Evolutionary conservation across 23 tunicate species (phyloP).

Genomic region (Corella eumyota): DNA sequence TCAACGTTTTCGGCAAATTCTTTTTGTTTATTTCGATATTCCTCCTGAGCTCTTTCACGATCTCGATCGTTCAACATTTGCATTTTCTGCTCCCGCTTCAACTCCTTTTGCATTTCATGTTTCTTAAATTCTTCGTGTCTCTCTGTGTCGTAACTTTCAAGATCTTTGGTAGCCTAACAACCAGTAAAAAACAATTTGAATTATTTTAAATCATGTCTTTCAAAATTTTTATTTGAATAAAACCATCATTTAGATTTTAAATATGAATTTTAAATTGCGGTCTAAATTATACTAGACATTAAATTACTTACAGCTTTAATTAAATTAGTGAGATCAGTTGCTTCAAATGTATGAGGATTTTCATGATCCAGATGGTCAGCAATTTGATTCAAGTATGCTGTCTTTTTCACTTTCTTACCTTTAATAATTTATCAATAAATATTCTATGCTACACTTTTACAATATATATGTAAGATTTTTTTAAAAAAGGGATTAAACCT

Average conservation of each 20-base stretch:
- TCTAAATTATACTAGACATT: no score
- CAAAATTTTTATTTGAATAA: no score
- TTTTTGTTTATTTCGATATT: constrained; percentile 41
- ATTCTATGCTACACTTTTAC: no score
- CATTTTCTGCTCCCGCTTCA: constrained; percentile 71
- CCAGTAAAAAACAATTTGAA: no score
- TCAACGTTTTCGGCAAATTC: constrained; percentile 53
- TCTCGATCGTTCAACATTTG: constrained; percentile 58
- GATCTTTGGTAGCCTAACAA: constrained; percentile 85
- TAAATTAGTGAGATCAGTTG: constrained; percentile 66
- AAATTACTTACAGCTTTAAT: constrained; percentile 68
- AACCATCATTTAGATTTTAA: no score
- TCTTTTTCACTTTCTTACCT: constrained; percentile 43
- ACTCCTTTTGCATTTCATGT: constrained; percentile 79
- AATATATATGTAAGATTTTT: no score
- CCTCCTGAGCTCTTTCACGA: constrained; percentile 49
- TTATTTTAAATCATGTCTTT: no score
- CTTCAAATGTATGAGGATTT: constrained; percentile 73
- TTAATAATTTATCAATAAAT: not conserved
- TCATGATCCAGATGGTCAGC: constrained; percentile 71
- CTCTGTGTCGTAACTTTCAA: constrained; percentile 76
- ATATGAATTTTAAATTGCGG: no score
- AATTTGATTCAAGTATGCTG: constrained; percentile 29
- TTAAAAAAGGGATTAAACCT: no score
- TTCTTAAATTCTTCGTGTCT: constrained; percentile 87